phyloP scores from a whole-genome alignment of 2,113 vertebrate genomes.

The Illadopsis cleaveri region DNA sequence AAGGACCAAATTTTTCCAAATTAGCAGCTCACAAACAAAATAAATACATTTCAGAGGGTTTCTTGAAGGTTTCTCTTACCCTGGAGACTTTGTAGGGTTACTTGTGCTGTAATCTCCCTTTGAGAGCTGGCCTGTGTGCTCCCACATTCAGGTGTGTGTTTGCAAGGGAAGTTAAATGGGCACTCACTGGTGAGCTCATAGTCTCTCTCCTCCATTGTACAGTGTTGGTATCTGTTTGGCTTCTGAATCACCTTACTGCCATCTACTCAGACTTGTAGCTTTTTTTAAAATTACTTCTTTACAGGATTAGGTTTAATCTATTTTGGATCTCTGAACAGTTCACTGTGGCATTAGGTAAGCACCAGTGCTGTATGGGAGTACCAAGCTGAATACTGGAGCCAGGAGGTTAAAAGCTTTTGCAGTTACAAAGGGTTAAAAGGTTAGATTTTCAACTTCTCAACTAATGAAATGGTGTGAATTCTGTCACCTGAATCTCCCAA shows the following conservation, averaged over 20 bases:
- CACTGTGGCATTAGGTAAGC: neutral
- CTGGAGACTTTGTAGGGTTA: neutral
- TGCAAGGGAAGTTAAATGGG: neutral
- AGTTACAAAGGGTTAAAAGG: neutral
- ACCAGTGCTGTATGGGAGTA: neutral
- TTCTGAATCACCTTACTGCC: neutral
- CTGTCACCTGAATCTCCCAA: neutral
- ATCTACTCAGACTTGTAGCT: neutral
- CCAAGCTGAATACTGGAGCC: neutral
- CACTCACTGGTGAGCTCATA: neutral
- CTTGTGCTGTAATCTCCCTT: neutral
- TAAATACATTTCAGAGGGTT: neutral
- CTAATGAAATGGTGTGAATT: neutral
- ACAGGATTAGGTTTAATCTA: neutral
- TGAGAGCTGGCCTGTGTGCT: neutral
- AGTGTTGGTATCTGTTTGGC: neutral
- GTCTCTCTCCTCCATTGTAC: neutral
- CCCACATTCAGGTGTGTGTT: neutral
- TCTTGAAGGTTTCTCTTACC: neutral
- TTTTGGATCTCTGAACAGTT: neutral
- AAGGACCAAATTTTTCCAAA: neutral
- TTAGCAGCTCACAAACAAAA: neutral
- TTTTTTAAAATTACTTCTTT: neutral
- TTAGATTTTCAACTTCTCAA: neutral
- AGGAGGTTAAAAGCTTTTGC: neutral